Conservation (phyloP, 1,140 invertebrate species). For the Mya arenaria region DNA sequence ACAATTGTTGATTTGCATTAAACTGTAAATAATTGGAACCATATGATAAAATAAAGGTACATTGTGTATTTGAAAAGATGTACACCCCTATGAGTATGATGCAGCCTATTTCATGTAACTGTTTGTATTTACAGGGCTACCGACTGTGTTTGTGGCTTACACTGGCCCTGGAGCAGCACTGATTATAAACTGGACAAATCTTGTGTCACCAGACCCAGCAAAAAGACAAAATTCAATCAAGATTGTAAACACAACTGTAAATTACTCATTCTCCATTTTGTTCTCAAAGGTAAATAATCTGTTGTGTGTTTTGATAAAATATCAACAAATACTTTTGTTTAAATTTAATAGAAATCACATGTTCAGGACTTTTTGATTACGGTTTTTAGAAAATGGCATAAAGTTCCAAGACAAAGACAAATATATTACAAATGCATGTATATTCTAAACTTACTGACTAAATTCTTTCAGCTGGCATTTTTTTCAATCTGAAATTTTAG, state of each 20-base stretch:
- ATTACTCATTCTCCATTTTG: conserved; percentile 32
- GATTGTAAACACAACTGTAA: neutral
- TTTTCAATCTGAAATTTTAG: neutral
- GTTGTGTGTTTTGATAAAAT: neutral
- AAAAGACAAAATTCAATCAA: conserved; percentile 5
- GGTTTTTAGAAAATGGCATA: neutral
- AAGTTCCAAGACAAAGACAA: neutral
- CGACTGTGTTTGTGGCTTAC: conserved; percentile 36
- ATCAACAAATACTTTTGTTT: neutral
- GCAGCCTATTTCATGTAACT: too few relatives aligned
- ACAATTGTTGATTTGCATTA: neutral
- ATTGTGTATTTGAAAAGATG: neutral
- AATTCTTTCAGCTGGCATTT: too few relatives aligned
- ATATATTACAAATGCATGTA: neutral
- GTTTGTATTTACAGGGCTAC: conserved; percentile 42
- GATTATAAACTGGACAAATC: conserved; percentile 18
- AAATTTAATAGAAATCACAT: neutral
- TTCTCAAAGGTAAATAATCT: conserved; percentile 40
- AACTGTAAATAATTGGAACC: neutral
- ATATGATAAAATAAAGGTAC: neutral
- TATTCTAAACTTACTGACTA: neutral
- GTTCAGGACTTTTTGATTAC: neutral
- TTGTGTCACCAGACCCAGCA: conserved; percentile 23
- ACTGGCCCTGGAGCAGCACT: neutral
- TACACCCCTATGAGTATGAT: too few relatives aligned